Base-by-base conservation (phyloP, 2,113 vertebrate genomes). In the Cochlearius cochlearius region DNA sequence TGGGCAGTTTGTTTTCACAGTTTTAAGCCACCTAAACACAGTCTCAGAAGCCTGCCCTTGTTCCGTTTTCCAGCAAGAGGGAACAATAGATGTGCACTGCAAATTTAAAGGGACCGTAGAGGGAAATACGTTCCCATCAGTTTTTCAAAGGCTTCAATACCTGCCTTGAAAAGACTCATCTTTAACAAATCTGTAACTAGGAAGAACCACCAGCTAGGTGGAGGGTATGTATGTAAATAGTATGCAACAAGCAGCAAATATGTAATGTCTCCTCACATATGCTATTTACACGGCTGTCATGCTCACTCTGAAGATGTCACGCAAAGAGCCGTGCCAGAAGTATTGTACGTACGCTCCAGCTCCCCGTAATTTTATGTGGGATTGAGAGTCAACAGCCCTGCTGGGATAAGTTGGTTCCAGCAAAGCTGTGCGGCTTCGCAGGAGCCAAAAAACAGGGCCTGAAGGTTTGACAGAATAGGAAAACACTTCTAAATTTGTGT, bases 161-260 rank as follows among this genome's bases (percentile, higher is more conserved):
- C 77, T 72, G 39, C 66, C 71, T 41, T 69, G 69, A 84, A 59
- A 78, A 83, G 34, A 17, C 64, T 86, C 50, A 52, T 30, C 59
- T 47, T 34, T 32, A 64, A 14, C 36, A 75, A 26, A 49, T 10
- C 43, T 18, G 0, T 21, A 23, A 19, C 36, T 49, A 79, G 47
- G 30, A 91, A 74, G 38, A 81, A 8, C 13, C 59, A 76, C 2
- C 47, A 52, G 79, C 56, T n/a, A 64, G 43, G 77, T 15, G 30
- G 52, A 75, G 68, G 77, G 60, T 68, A 89, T 75, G 34, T 34
- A 86, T 90, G 91, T 45, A 94, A 97, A 91, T 91, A 91, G 29
- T 1, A 85, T 45, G 75, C 88, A 93, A 22, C 55, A 62, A 71
- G 85, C 79, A 92, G 72, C 67, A 88, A 79, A 50, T 14, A 17